Evolutionary conservation across 2,113 vertebrate genomes (phyloP), one percentile per base, ranked within the genome.

Genomic region (Phylloscopus trochiloides): DNA sequence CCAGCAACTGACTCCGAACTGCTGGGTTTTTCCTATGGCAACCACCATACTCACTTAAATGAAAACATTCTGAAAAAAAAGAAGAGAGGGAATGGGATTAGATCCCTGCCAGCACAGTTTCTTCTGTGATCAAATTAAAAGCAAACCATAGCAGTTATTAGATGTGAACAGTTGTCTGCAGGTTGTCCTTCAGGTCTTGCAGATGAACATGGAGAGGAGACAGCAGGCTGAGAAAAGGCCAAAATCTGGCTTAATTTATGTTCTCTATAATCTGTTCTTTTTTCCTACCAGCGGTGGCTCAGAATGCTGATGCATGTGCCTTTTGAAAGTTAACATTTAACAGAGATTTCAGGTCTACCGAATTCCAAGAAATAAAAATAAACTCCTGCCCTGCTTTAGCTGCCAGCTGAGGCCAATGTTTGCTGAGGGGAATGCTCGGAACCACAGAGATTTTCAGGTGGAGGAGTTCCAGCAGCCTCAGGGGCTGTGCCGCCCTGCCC

Each of bases 261-360:
- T 45, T 45, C 77, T 47, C 81, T 80, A 36, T 50, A 66, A 95
- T 85, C 76, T 90, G 76, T n/a, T 52, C 42, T 63, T 47, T 54
- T 76, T 57, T 70, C 59, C 89, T 86, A 57, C 42, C 71, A 92
- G 80, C 2, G 5, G 94, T 68, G 78, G 90, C 94, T 88, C 75
- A 94, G 96, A 96, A 86, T 82, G 97, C 96, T 97, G 97, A 94
- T 96, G 94, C 62, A 34, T 90, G 95, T 95, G 95, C 91, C 97
- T 97, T 96, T 92, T 79, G 74, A 93, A 97, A 97, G 97, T 97
- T 97, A 98, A 98, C 97, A 97, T 98, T 97, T 98, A 98, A 97
- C 97, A 97, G 97, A 95, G 95, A 97, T 97, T 98, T 95, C 92
- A 95, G 96, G 96, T 97, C 97, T 97, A 94, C 95, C 13, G 52